These are phyloP conservation scores for Microplitis mediator DNA, from an alignment of 1,140 invertebrate species.

Conservation along the genomic window DNA sequence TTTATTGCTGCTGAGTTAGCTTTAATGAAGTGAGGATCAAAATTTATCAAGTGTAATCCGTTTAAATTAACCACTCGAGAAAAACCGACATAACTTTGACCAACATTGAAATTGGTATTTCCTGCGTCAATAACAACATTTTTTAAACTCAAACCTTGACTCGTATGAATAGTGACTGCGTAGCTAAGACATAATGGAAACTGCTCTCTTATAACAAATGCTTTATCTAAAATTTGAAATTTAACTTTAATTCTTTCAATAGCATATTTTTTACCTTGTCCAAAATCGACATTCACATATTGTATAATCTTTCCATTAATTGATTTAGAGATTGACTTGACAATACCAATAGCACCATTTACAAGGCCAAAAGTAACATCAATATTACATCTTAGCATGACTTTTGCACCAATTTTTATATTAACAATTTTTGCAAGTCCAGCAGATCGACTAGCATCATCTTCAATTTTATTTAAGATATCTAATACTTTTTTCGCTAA, in stretches of 20 bases:
- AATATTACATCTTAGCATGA: no score
- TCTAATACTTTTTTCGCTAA: constrained; percentile 13
- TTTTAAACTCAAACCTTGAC: no score
- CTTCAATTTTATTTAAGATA: constrained; percentile 5
- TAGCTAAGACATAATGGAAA: constrained; percentile 36
- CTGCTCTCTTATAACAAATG: constrained; percentile 30
- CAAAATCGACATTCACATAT: neutral
- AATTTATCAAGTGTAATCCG: no score
- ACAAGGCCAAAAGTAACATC: neutral
- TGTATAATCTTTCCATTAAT: neutral
- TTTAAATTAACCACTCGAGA: no score
- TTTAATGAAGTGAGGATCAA: no score
- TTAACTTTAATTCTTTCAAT: constrained; percentile 34
- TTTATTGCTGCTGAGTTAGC: no score
- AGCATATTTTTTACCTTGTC: constrained; percentile 4
- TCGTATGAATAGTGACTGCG: neutral
- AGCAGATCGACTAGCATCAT: constrained; percentile 25
- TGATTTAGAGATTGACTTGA: neutral
- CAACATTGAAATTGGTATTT: no score
- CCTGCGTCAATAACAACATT: no score
- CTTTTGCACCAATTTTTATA: constrained; percentile 30
- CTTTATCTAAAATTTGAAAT: constrained; percentile 34
- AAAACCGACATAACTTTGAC: no score
- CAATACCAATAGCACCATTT: constrained; percentile 1
- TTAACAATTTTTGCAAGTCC: constrained; percentile 31